Base-by-base conservation (phyloP, 1,140 invertebrate species). In the Trypoxylus dichotomus region DNA sequence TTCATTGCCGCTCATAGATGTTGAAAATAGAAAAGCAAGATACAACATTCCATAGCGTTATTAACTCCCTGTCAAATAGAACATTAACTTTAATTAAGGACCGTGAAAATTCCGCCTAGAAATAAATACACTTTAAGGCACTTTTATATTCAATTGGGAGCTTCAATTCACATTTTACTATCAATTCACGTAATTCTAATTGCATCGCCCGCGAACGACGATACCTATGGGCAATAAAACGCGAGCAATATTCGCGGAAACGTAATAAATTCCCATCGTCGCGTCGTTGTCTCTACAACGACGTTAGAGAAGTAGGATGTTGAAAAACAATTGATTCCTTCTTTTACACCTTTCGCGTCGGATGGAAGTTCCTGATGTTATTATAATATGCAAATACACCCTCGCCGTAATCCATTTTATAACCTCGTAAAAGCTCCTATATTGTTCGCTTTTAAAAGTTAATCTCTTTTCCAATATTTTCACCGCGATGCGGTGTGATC, bases 361-460 rank as follows among this genome's bases (percentile, higher is more conserved):
- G 47, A 21, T 19, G 15, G 15, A 58, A n/a, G 47, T 58, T 58
- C 47, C 15, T 58, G 47, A 58, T 58, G 47, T 58, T 58, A 58
- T 58, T 58, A 58, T 58, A 58, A 58, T 58, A 58, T 58, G 47
- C 47, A 58, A 58, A 58, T 58, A 58, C 15, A n/a, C 21, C 47
- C 15, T 21, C 47, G 13, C 47, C 47, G 21, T 58, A 58, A 58
- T 58, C 47, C 47, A n/a, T 21, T 58, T 58, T 58, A 58, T 58
- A 58, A 58, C 47, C 7, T 58, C 47, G 47, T 58, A 58, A 58
- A 58, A 13, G 47, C 21, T 58, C 47, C 47, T 58, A 58, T 58
- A 58, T 58, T 58, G 47, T 58, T 58, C 47, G 47, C 47, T 7
- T 58, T 58, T 58, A 58, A 58, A 58, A 58, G 47, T 58, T 58